Percentiles rank a stretch among this genome's conserved stretches.
Evolutionary conservation across 1,140 invertebrate species (phyloP).

Genomic region (Leptinotarsa undecemlineata): DNA sequence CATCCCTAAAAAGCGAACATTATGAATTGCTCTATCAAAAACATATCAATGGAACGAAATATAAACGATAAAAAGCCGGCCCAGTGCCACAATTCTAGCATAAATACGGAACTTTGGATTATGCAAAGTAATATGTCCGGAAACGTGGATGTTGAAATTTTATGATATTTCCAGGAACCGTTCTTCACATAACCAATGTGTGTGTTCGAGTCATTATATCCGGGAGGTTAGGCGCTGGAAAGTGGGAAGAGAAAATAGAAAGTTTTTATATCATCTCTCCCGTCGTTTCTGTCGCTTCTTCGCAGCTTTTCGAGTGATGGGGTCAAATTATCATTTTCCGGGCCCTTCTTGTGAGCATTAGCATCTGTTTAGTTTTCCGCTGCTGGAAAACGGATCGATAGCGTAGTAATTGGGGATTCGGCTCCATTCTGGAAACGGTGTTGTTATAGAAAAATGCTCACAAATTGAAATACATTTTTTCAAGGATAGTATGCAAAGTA

Average conservation of each 20-base stretch:
- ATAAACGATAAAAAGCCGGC: not conserved
- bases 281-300: not conserved
- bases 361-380: not conserved
- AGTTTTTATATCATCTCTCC: not conserved
- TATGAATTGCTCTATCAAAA: not conserved
- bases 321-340: conserved; percentile 8
- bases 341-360: not conserved
- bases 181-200: not conserved
- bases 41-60: not conserved
- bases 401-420: not conserved
- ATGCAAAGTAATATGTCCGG: not conserved
- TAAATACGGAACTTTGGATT: conserved; percentile 1
- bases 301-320: not conserved
- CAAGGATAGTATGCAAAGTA: too few species aligned
- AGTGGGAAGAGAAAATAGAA: not conserved
- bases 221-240: not conserved
- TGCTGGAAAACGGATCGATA: not conserved
- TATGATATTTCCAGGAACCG: not conserved
- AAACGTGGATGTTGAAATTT: not conserved
- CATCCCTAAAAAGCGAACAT: not conserved
- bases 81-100: not conserved
- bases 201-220: not conserved
- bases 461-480: too few species aligned
- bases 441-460: too few species aligned
- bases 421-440: not conserved